Base-by-base conservation (phyloP, 1,140 invertebrate species). In the Trachelipus rathkii region DNA sequence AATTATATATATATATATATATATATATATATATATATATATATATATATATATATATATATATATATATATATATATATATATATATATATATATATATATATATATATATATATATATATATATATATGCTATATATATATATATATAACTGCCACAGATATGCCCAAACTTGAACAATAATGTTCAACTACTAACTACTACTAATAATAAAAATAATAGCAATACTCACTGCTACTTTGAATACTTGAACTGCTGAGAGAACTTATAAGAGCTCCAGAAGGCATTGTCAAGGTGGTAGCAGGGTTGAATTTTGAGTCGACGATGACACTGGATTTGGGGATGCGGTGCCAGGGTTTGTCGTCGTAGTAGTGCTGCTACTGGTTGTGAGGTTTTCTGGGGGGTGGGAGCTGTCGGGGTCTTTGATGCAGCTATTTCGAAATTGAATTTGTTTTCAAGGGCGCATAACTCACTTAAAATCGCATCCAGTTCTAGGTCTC, bases 401-500 rank as follows among this genome's bases (percentile, higher is more conserved):
- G 33, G 1, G 33, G 6, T n/a, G 78, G 44, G 10, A 60, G 72
- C 45, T 68, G 71, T 46, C 0, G 73, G 10, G n/a, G 24, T 23
- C 21, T 21, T 71, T 46, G 76, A 76, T 53, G 74, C 50, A 45
- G 75, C 69, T 9, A 85, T 80, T 78, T 86, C 88, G 82, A 85
- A 85, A 79, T 93, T 91, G 84, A 91, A 94, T 82, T 91, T 90
- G 66, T 89, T 90, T 84, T 94, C 94, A 72, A 98, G 88, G 45
- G 95, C 93, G 85, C 93, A 96, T 44, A 98, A 87, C 85, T 98
- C 95, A 43, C 94, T 95, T 33, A 98, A 88, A 82, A 98, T 97
- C 67, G 95, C 95, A 85, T 98, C 96, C 83, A 98, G 87, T 85
- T 98, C 95, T 43, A 95, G 93, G 87, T 98, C 95, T 84, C 95